Conservation (phyloP, 2,113 vertebrate genomes). For the Siphamia tubifer region DNA sequence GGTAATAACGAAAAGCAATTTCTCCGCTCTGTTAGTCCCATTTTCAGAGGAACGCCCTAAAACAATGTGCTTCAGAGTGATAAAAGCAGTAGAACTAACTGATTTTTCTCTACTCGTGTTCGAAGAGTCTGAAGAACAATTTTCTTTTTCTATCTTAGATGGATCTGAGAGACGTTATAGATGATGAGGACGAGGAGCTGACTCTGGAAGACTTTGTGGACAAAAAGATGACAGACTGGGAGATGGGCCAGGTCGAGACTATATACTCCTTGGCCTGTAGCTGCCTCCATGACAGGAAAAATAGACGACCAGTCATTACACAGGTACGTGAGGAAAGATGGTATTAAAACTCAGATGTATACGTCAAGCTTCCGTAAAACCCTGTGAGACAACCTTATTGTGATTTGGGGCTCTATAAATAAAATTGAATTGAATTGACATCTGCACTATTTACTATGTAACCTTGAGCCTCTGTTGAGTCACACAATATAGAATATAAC, state of each 20-base stretch:
- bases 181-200: constrained; percentile 93
- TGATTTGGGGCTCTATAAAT: too few relatives aligned
- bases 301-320: constrained; percentile 84
- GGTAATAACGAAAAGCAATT: background rate
- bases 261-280: constrained; percentile 84
- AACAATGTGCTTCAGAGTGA: background rate
- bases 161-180: constrained; percentile 90
- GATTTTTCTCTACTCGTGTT: background rate
- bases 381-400: too few relatives aligned
- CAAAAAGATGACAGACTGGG: constrained; percentile 84
- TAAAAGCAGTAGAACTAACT: background rate
- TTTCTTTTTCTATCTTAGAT: constrained; percentile 75
- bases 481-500: too few relatives aligned
- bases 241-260: constrained; percentile 76
- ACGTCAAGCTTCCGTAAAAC: background rate
- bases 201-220: constrained; percentile 89
- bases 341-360: background rate
- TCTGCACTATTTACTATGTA: background rate
- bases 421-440: too few relatives aligned
- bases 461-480: background rate
- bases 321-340: constrained; percentile 74
- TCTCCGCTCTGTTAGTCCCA: too few relatives aligned
- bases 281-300: constrained; percentile 91
- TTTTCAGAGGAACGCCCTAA: background rate
- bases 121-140: background rate